Evolutionary conservation across 2,888 invertebrate species (phyloP), one percentile per base, ranked within the genome.

Genomic region (Lasioglossum leucozonium): DNA sequence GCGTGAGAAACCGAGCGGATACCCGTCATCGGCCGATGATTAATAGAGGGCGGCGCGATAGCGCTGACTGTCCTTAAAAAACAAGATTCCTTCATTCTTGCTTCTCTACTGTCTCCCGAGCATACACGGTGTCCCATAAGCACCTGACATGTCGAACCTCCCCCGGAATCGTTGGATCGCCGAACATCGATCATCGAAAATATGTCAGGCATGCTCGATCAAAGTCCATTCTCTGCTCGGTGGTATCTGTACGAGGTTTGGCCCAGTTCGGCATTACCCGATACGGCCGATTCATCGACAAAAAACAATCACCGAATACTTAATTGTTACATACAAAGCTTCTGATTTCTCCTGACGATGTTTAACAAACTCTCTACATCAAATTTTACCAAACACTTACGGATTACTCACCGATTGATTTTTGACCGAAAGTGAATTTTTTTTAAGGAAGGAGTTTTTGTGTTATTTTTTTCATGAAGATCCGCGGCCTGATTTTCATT

Each of bases 121-220:
- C 77, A 81, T 90, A 90, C 91, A 91, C 75, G 88, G 87, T 91
- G 91, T 91, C 90, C 86, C 90, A 91, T 91, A 91, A 91, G 89
- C 91, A 88, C 82, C 87, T 85, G 89, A 89, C 91, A 90, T 86
- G 79, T 42, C 51, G 77, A 86, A 78, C 81, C 79, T 83, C 87
- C 86, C 76, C 84, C 75, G 82, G 86, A 73, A 86, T 72, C 89
- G 67, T 73, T 37, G 84, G 79, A 83, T 90, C 82, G 87, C 80
- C 74, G 81, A 77, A 78, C 90, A 90, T 90, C 90, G 90, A 90
- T 90, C 90, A 90, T 90, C 88, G 88, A 44, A 90, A 90, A 79
- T 90, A 90, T 90, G 89, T 84, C 81, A 85, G 82, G 87, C 86
- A 89, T 81, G 84, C 73, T 71, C 74, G 79, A 73, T 74, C 77